Evolutionary conservation across 2,113 vertebrate genomes (phyloP).

Genomic region (Bos indicus): DNA sequence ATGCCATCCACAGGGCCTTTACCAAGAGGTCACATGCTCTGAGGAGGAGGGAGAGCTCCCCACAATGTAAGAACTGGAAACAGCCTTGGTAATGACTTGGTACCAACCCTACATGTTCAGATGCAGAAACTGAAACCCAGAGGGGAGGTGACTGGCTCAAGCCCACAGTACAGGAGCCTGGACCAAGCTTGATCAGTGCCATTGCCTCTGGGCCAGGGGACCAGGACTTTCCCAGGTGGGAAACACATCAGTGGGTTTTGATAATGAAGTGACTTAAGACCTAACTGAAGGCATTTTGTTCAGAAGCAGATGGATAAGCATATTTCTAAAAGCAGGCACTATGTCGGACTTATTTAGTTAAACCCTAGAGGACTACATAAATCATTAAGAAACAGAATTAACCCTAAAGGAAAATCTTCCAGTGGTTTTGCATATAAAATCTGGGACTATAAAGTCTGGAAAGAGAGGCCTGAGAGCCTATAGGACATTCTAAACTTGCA

Average conservation of each 20-base stretch:
- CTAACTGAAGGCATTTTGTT: constrained; percentile 2
- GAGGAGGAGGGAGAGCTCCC: not conserved
- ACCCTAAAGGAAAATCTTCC: constrained; percentile 23
- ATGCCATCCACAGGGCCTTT: not conserved
- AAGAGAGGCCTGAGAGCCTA: not conserved
- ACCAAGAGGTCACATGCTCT: not conserved
- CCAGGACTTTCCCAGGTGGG: not conserved
- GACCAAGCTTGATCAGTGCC: not conserved
- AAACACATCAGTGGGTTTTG: not conserved
- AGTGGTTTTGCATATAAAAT: constrained; percentile 20
- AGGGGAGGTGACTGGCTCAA: not conserved
- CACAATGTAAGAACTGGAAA: not conserved
- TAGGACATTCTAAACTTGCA: not conserved
- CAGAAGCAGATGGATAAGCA: constrained; percentile 28
- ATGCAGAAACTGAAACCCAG: not conserved
- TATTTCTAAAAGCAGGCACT: constrained; percentile 34
- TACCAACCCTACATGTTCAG: not conserved
- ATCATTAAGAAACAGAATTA: constrained; percentile 33
- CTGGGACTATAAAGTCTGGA: not conserved
- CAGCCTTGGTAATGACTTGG: not conserved
- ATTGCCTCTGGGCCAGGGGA: not conserved
- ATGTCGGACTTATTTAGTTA: constrained; percentile 31
- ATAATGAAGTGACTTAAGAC: constrained; percentile 19
- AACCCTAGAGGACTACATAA: constrained; percentile 6
- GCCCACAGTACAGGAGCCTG: not conserved